A percentile compares a stretch with the other conserved stretches of the same genome.
Conservation (phyloP, 2,888 invertebrate species). For the Amorpha juglandis region DNA sequence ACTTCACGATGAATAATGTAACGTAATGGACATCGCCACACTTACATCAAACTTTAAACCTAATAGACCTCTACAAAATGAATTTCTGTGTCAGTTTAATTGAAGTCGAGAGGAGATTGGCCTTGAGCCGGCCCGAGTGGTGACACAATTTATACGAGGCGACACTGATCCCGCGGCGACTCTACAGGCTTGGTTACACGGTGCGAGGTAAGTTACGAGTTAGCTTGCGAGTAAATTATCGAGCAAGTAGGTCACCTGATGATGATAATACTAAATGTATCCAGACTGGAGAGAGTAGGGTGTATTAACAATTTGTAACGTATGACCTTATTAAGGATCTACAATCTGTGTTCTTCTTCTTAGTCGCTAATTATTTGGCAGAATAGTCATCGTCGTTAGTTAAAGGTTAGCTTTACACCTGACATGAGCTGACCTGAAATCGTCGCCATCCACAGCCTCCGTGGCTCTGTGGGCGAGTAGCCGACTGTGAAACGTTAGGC, state of each 20-base stretch:
- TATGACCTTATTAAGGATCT: too few species aligned
- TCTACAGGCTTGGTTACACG: not conserved
- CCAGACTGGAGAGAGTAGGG: too few species aligned
- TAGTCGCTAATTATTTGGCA: too few species aligned
- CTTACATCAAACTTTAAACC: slow-evolving; percentile 22
- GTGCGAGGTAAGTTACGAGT: not conserved
- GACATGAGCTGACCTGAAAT: too few species aligned
- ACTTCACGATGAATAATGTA: slow-evolving; percentile 5
- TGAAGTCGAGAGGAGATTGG: slow-evolving; percentile 26
- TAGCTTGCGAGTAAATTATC: not conserved
- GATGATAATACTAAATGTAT: not conserved
- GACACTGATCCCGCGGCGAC: not conserved
- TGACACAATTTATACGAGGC: slow-evolving; percentile 19
- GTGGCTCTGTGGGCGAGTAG: too few species aligned
- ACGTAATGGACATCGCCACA: slow-evolving; percentile 5
- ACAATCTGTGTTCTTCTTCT: too few species aligned
- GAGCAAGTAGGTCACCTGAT: not conserved
- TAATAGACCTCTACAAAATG: slow-evolving; percentile 18
- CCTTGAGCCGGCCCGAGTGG: slow-evolving; percentile 18
- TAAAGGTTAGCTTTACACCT: too few species aligned
- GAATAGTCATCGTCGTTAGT: too few species aligned
- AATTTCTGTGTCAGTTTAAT: slow-evolving; percentile 23
- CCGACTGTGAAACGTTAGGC: too few species aligned
- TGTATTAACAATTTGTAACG: too few species aligned
- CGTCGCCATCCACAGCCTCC: too few species aligned